These are phyloP conservation scores for Rafetus swinhoei DNA, from an alignment of 2,113 vertebrate species.

Conservation along the genomic window DNA sequence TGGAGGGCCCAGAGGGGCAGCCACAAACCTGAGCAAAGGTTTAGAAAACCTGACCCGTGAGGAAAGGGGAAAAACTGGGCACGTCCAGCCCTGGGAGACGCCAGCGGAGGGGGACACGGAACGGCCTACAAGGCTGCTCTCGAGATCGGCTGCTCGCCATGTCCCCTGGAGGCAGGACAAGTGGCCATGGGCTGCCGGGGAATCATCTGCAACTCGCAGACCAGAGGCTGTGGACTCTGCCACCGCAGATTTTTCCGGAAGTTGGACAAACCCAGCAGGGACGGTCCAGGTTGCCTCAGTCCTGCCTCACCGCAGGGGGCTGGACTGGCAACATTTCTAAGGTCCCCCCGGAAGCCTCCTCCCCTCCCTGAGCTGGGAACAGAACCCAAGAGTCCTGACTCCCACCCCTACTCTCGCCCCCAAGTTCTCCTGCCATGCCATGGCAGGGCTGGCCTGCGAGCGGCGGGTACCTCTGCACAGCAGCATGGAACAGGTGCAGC, in stretches of 20 bases:
- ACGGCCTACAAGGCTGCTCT: background rate
- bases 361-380: background rate
- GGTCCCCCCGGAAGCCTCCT: background rate
- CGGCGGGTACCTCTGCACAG: constrained; percentile 85
- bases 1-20: background rate
- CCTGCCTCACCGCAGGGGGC: background rate
- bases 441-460: background rate
- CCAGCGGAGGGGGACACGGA: background rate
- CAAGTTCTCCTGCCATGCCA: too few relatives aligned
- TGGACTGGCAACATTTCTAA: background rate
- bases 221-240: background rate
- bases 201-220: background rate
- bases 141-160: background rate
- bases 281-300: background rate
- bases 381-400: accelerated
- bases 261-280: background rate
- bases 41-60: background rate
- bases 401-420: background rate
- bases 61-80: background rate
- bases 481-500: constrained; percentile 91
- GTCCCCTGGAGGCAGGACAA: background rate
- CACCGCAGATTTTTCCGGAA: background rate
- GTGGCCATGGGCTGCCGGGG: too few relatives aligned
- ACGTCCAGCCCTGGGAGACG: background rate
- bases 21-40: background rate